Conservation (phyloP, 2,888 invertebrate species). For the Petrophora chlorosata region DNA sequence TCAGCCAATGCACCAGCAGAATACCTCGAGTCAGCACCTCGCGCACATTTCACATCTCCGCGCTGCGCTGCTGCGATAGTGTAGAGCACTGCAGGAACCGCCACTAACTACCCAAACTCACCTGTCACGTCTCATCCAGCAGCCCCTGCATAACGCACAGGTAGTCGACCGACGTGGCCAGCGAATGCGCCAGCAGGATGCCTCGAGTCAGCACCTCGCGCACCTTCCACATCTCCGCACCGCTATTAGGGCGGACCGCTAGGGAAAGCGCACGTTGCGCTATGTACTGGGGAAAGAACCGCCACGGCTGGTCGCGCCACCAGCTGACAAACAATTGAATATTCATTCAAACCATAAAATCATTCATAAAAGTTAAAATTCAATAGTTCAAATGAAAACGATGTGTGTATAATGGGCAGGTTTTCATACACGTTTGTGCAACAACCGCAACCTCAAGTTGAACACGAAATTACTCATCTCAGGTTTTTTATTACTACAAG, state of each 20-base stretch:
- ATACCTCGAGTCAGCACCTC: conserved; percentile 74
- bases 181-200: conserved; percentile 71
- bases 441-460: no score
- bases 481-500: no score
- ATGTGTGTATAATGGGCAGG: no score
- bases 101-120: background rate
- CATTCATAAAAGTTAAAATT: no score
- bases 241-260: conserved; percentile 46
- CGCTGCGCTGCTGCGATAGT: no score
- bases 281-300: conserved; percentile 63
- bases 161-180: conserved; percentile 78
- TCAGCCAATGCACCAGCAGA: conserved; percentile 71
- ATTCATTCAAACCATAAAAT: no score
- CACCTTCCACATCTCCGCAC: conserved; percentile 67
- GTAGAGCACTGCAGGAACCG: no score
- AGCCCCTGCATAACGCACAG: conserved; percentile 77
- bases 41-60: conserved; percentile 70
- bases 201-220: conserved; percentile 73
- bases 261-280: conserved; percentile 49
- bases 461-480: no score
- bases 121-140: conserved; percentile 61
- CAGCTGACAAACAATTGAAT: conserved; percentile 47
- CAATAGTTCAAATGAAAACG: no score
- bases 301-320: conserved; percentile 64
- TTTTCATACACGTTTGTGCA: no score